These are phyloP conservation scores for Geotrypetes seraphini DNA, from an alignment of 2,797 vertebrate genomes.

Conservation along the genomic window DNA sequence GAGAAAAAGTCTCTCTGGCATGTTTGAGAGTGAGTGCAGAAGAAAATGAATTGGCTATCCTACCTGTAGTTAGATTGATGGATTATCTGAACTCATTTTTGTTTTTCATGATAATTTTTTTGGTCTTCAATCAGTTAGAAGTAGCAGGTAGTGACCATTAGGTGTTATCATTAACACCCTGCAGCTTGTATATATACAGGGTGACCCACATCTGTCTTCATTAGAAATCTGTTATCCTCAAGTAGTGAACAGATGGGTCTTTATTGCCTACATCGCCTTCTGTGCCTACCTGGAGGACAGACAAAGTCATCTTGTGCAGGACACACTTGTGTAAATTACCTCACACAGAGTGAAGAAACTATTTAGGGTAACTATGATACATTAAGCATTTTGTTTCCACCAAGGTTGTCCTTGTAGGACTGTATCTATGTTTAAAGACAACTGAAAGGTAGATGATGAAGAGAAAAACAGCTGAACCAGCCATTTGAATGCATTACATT, in stretches of 20 bases:
- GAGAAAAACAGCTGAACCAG: too few species aligned
- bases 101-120: slow-evolving; percentile 51
- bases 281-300: slow-evolving; percentile 77
- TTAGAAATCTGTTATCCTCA: slow-evolving; percentile 77
- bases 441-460: not conserved
- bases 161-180: slow-evolving; percentile 82
- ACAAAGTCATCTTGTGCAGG: slow-evolving; percentile 42
- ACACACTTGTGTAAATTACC: slow-evolving; percentile 21
- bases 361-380: slow-evolving; percentile 9
- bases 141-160: slow-evolving; percentile 65
- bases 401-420: not conserved
- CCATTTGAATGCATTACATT: too few species aligned
- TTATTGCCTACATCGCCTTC: slow-evolving; percentile 66
- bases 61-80: slow-evolving; percentile 44
- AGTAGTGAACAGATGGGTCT: slow-evolving; percentile 87
- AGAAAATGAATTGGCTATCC: slow-evolving; percentile 19
- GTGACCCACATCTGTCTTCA: slow-evolving; percentile 88
- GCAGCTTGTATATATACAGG: slow-evolving; percentile 62
- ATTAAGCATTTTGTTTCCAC: not conserved
- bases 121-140: slow-evolving; percentile 56
- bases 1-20: slow-evolving; percentile 11
- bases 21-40: slow-evolving; percentile 9
- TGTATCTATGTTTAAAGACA: slow-evolving; percentile 6
- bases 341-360: slow-evolving; percentile 7
- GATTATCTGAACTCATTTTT: slow-evolving; percentile 37